Percentiles rank a stretch among this genome's conserved stretches.
Conservation (phyloP, 1,140 invertebrate species). For the Zaprionus inermis region DNA sequence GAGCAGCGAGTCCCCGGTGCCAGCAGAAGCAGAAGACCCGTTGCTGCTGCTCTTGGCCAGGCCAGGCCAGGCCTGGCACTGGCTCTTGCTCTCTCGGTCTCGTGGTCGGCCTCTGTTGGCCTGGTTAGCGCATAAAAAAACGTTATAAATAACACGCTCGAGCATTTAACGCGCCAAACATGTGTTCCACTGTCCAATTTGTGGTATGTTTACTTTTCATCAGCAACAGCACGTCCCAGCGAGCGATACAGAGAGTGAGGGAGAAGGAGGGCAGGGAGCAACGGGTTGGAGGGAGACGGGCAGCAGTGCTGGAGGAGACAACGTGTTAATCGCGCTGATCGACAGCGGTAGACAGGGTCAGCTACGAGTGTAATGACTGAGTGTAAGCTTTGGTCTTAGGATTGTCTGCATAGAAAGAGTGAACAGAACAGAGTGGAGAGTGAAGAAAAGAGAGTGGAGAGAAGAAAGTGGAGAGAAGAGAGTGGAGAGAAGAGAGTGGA, state of each 20-base stretch:
- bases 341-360: background rate
- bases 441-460: background rate
- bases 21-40: background rate
- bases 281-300: background rate
- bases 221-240: conserved; percentile 51
- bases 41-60: conserved; percentile 8
- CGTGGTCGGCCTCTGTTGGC: conserved; percentile 37
- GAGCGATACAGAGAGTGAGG: background rate
- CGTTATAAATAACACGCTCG: conserved; percentile 82
- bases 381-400: background rate
- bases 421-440: background rate
- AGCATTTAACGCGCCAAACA: conserved; percentile 82
- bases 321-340: conserved; percentile 33
- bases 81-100: background rate
- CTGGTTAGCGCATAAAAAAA: conserved; percentile 75
- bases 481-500: background rate
- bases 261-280: background rate
- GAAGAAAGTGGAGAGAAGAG: background rate
- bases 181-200: conserved; percentile 82
- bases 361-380: background rate
- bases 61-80: too few species aligned
- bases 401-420: background rate
- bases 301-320: background rate
- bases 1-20: background rate
- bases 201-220: conserved; percentile 81